A percentile compares a stretch with the other conserved stretches of the same genome.
Evolutionary conservation across 2,113 vertebrate species (phyloP).

Genomic region (Pica pica): DNA sequence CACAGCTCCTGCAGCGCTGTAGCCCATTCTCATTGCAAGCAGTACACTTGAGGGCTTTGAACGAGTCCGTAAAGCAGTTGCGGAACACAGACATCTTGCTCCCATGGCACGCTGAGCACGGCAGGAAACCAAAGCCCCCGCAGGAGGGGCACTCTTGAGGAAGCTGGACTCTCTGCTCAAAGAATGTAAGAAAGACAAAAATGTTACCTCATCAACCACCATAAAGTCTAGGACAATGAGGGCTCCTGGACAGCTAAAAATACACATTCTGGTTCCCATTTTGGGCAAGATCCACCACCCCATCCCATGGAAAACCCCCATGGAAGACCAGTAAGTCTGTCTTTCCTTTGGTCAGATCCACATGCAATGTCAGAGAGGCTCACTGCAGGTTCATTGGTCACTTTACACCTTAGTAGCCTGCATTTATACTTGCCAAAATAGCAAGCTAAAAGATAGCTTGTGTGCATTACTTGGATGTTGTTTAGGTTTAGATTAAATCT

Average conservation of each 20-base stretch:
- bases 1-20: constrained; percentile 88
- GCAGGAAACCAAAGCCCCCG: constrained; percentile 93
- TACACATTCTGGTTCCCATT: neutral
- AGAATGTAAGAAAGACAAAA: neutral
- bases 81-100: constrained; percentile 99
- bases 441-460: neutral
- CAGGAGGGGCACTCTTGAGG: constrained; percentile 88
- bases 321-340: neutral
- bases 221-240: neutral
- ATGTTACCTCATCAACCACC: neutral
- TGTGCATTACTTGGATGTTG: neutral
- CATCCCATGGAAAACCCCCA: neutral
- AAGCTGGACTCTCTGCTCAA: constrained; percentile 88
- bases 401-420: neutral
- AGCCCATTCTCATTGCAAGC: constrained; percentile 97
- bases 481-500: neutral
- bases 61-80: constrained; percentile 98
- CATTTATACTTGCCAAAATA: neutral
- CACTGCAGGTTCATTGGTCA: neutral
- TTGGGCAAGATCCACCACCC: neutral
- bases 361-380: neutral
- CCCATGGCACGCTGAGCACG: constrained; percentile 95
- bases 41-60: constrained; percentile 97
- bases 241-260: neutral
- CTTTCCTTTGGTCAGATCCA: neutral